phyloP scores from a whole-genome alignment of 2,888 invertebrate genomes.

The Pandemis corylana region DNA sequence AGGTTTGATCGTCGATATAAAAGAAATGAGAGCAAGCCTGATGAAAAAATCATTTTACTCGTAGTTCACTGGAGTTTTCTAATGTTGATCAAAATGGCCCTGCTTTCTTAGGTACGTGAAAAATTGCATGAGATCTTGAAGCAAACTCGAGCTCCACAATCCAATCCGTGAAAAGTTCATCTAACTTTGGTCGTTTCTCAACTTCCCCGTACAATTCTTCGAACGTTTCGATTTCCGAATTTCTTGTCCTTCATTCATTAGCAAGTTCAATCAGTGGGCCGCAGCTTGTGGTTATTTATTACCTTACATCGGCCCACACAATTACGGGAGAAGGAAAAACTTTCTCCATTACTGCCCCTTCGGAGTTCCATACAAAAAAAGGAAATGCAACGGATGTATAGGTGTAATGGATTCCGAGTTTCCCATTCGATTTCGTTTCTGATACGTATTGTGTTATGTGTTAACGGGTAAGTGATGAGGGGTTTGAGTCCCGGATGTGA shows the following conservation, averaged over 20 bases:
- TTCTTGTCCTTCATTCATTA: constrained; percentile 84
- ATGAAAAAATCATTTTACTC: background rate
- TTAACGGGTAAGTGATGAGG: constrained; percentile 17
- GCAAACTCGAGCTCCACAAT: constrained; percentile 22
- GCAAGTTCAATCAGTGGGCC: constrained; percentile 83
- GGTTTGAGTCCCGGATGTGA: constrained; percentile 4
- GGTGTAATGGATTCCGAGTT: constrained; percentile 76
- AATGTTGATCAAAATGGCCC: background rate
- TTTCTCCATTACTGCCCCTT: constrained; percentile 79
- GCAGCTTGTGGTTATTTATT: constrained; percentile 82
- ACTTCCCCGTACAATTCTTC: constrained; percentile 55
- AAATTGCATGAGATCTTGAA: background rate
- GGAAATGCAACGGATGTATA: constrained; percentile 74
- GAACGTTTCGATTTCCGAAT: constrained; percentile 75
- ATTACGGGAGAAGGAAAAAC: constrained; percentile 81
- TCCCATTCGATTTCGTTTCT: constrained; percentile 68
- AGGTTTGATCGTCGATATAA: background rate
- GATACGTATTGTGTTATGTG: constrained; percentile 56
- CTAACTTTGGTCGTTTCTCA: constrained; percentile 77
- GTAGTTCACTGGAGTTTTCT: background rate
- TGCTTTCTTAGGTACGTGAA: background rate
- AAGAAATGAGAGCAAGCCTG: background rate
- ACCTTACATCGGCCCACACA: constrained; percentile 80
- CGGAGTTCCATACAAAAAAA: constrained; percentile 78
- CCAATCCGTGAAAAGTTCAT: constrained; percentile 35